These are phyloP conservation scores for Epistrophe grossulariae DNA, from an alignment of 2,888 invertebrate species.

Conservation along the genomic window DNA sequence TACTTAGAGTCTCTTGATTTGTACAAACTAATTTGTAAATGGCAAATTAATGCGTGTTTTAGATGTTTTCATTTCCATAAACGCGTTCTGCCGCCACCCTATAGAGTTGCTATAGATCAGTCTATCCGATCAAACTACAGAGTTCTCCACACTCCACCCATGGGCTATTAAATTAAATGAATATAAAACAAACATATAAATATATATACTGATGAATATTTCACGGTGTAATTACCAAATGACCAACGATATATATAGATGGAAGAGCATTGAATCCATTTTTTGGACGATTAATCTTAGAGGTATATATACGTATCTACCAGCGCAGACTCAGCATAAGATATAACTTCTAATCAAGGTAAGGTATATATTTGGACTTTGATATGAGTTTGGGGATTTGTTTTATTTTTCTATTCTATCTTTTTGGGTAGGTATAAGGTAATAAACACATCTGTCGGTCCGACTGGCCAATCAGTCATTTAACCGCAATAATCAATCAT, in stretches of 20 bases:
- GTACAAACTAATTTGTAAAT: conserved; percentile 73
- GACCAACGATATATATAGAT: conserved; percentile 47
- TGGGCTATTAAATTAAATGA: conserved; percentile 54
- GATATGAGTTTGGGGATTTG: conserved; percentile 6
- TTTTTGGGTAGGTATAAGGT: conserved; percentile 44
- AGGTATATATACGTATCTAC: too few relatives aligned
- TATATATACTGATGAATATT: conserved; percentile 72
- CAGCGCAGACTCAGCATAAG: conserved; percentile 67
- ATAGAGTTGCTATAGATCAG: neutral
- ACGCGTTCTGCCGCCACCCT: conserved; percentile 34
- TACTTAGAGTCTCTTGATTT: conserved; percentile 65
- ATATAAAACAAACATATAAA: conserved; percentile 74
- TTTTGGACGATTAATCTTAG: conserved; percentile 67
- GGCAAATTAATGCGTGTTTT: conserved; percentile 72
- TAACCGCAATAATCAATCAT: conserved; percentile 76
- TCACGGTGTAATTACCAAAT: conserved; percentile 70
- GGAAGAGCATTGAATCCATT: conserved; percentile 50
- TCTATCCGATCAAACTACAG: neutral
- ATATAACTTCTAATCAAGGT: conserved; percentile 68
- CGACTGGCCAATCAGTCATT: conserved; percentile 73
- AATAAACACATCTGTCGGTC: conserved; percentile 71
- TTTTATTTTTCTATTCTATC: conserved; percentile 1
- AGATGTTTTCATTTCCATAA: conserved; percentile 72
- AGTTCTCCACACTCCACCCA: conserved; percentile 43
- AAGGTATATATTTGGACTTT: conserved; percentile 60